Base-by-base conservation (phyloP, 35 echinoderm and acorn worm species). In the Apostichopus californicus region DNA sequence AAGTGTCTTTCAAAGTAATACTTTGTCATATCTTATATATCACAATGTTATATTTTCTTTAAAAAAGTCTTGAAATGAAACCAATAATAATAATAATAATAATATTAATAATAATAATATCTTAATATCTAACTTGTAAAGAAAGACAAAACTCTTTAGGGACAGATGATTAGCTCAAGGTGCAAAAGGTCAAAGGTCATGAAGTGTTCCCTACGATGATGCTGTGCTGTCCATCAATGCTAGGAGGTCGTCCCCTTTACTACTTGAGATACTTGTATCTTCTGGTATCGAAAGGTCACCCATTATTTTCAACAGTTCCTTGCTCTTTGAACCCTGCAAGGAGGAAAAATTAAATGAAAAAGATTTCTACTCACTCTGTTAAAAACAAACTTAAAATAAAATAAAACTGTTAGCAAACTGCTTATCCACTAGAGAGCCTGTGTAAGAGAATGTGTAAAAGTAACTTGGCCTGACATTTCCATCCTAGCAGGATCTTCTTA, bases 281-380 rank as follows among this genome's bases (percentile, higher is more conserved):
- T 96, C 97, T 61, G 93, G 93, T 72, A 98, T 96, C 1, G 95
- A 92, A 72, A 98, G 78, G 82, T 98, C 97, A 10, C 97, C 94
- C 94, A 98, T 94, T 65, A 98, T 98, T 75, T 92, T 96, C 85
- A 80, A 79, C 59, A 98, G 59, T 83, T 98, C 97, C 59, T 98
- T 93, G 77, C 94, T 98, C 86, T 92, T 95, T 78, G 93, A 87
- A 77, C 78, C 89, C 96, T 98, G 64, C 11, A 91, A 91, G 83
- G 55, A 60, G 87, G 84, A 58, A 5, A 34, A 86, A 79, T 54
- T 12, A 54, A 34, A 7, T 55, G 28, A 86, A 28, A 10, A 86
- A 20, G 8, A 86, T 86, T 25, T 10, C 55, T 57, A 21, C 56
- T 20, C 8, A 10, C 34, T 15, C 18, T 10, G n/a, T 9, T 8